phyloP scores from a whole-genome alignment of 2,888 invertebrate genomes.

The Tachina fera region DNA sequence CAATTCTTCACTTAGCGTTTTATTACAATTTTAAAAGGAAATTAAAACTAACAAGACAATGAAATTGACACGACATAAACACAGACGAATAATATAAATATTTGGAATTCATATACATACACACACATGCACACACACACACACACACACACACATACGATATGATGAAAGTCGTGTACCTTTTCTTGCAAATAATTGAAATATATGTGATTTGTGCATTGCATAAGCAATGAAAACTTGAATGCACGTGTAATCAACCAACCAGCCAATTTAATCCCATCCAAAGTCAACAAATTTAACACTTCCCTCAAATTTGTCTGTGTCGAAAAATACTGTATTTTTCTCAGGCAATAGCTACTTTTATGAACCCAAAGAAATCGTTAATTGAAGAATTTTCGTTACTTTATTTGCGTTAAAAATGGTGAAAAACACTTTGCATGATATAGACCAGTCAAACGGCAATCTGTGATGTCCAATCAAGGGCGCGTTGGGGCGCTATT shows the following conservation, averaged over 20 bases:
- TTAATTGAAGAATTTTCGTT: constrained; percentile 45
- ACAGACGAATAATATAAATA: constrained; percentile 29
- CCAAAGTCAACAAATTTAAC: constrained; percentile 49
- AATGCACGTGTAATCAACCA: constrained; percentile 49
- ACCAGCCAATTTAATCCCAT: constrained; percentile 22
- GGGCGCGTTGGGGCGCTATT: too few relatives aligned
- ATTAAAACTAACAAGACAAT: constrained; percentile 46
- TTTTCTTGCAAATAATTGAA: constrained; percentile 39
- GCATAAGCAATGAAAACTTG: constrained; percentile 30
- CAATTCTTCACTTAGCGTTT: not conserved
- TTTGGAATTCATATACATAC: constrained; percentile 17
- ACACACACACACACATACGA: too few relatives aligned
- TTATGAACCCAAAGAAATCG: constrained; percentile 32
- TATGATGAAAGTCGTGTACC: constrained; percentile 35
- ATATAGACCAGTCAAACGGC: not conserved
- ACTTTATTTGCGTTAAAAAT: constrained; percentile 22
- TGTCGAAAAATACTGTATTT: constrained; percentile 21
- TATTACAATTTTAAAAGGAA: constrained; percentile 17
- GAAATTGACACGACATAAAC: constrained; percentile 61
- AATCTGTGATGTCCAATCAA: not conserved
- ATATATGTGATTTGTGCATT: constrained; percentile 39
- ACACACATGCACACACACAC: too few relatives aligned
- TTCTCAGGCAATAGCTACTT: constrained; percentile 29
- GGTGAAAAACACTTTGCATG: constrained; percentile 10
- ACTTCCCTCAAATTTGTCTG: constrained; percentile 46